phyloP scores from a whole-genome alignment of 2,113 vertebrate genomes.

The Podarcis muralis region DNA sequence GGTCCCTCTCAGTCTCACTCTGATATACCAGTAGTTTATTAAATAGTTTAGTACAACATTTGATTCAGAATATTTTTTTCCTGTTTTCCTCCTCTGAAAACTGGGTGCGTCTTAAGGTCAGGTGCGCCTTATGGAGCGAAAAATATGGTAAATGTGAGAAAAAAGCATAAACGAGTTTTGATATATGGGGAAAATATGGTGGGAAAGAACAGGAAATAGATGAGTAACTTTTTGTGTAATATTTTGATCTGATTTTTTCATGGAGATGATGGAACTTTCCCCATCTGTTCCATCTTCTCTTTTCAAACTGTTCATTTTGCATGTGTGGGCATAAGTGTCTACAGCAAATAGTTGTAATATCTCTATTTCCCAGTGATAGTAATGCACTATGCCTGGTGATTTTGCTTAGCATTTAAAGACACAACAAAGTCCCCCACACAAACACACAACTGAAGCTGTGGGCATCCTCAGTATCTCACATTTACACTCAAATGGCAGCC shows the following conservation, averaged over 20 bases:
- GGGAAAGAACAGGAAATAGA: too few species aligned
- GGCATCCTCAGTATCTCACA: accelerated
- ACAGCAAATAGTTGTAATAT: neutral
- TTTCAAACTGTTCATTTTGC: neutral
- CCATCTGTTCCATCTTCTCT: neutral
- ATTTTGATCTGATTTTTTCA: neutral
- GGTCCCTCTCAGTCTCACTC: too few species aligned
- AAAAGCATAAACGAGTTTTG: too few species aligned
- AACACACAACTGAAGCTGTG: neutral
- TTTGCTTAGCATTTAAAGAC: neutral
- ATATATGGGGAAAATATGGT: too few species aligned
- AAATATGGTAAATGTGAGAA: neutral
- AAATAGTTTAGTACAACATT: too few species aligned
- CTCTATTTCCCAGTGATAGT: neutral
- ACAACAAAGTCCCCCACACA: neutral
- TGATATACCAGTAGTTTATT: too few species aligned
- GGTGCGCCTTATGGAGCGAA: too few species aligned
- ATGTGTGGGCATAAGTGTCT: neutral
- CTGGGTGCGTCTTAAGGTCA: too few species aligned
- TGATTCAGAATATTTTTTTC: too few species aligned
- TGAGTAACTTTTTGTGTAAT: too few species aligned
- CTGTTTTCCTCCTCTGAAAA: too few species aligned
- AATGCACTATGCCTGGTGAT: neutral
- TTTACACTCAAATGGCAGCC: neutral
- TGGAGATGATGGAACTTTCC: neutral